These are phyloP conservation scores for Trididemnum clinides DNA, from an alignment of 23 tunicate genomes.

Conservation along the genomic window DNA sequence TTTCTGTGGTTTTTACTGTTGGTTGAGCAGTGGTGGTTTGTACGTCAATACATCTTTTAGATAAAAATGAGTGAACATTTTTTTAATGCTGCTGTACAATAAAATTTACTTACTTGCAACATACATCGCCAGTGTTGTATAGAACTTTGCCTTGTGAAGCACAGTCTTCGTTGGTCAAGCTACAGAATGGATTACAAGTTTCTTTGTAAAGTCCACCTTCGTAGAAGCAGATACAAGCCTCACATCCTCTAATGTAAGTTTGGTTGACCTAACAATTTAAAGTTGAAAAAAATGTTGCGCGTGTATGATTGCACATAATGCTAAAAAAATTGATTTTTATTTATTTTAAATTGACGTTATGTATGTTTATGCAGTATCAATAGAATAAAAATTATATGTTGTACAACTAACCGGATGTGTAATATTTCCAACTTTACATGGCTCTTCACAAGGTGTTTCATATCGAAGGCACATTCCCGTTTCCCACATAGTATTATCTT, in stretches of 20 bases:
- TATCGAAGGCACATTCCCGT: conserved; percentile 79
- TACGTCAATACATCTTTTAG: conserved; percentile 7
- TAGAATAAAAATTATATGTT: no score
- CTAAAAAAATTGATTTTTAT: no score
- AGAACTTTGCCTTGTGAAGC: conserved; percentile 48
- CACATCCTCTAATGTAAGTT: conserved; percentile 62
- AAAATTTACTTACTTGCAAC: conserved; percentile 79
- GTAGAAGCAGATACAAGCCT: conserved; percentile 72
- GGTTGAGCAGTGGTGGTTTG: conserved; percentile 33
- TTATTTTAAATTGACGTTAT: no score
- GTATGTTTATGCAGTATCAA: no score
- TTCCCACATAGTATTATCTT: conserved; percentile 64
- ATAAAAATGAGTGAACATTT: not conserved
- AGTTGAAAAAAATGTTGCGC: no score
- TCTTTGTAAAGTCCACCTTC: conserved; percentile 58
- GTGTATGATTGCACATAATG: no score
- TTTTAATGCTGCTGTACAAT: not conserved
- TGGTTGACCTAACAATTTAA: conserved; percentile 59
- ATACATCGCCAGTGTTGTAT: conserved; percentile 40
- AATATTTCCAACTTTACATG: conserved; percentile 43
- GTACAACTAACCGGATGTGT: conserved; percentile 41
- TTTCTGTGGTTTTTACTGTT: no score
- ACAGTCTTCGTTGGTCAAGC: conserved; percentile 65
- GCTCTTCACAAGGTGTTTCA: conserved; percentile 71
- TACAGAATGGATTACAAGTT: conserved; percentile 72